Percentiles rank a stretch among this genome's conserved stretches.
phyloP scores from a whole-genome alignment of 2,113 vertebrate species.

The Lophochroa leadbeateri region DNA sequence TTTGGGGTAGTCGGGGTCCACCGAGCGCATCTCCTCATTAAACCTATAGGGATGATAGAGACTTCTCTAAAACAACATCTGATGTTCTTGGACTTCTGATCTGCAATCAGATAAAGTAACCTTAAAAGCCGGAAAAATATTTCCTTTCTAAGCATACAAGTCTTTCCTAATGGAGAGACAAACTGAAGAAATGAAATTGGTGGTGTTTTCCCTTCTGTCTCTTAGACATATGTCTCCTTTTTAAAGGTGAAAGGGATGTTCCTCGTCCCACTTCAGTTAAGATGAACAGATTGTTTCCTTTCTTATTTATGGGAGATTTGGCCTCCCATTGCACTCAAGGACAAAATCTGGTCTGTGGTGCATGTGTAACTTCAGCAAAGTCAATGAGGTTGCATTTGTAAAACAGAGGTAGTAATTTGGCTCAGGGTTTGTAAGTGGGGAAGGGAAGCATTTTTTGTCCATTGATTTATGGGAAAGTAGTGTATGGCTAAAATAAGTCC shows the following conservation, averaged over 20 bases:
- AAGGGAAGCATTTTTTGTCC: neutral
- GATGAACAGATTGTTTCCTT: neutral
- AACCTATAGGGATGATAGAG: too few relatives aligned
- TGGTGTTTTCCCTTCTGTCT: neutral
- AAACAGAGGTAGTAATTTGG: neutral
- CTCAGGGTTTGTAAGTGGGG: neutral
- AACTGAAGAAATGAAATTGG: neutral
- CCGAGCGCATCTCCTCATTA: too few relatives aligned
- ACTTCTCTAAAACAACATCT: neutral
- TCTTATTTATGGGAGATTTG: neutral
- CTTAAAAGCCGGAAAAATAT: neutral
- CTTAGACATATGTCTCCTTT: neutral
- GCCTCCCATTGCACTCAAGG: neutral
- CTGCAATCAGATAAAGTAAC: neutral
- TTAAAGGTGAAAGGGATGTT: neutral
- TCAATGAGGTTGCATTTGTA: neutral
- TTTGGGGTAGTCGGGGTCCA: too few relatives aligned
- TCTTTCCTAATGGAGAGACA: neutral
- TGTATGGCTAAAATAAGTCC: neutral
- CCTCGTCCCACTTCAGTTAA: neutral
- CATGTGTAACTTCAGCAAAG: neutral
- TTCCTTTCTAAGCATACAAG: neutral
- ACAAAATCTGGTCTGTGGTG: neutral
- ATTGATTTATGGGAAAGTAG: neutral
- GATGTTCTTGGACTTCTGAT: neutral